These are phyloP conservation scores for Drosophila paulistorum DNA, from an alignment of 1,140 invertebrate species.

Conservation along the genomic window DNA sequence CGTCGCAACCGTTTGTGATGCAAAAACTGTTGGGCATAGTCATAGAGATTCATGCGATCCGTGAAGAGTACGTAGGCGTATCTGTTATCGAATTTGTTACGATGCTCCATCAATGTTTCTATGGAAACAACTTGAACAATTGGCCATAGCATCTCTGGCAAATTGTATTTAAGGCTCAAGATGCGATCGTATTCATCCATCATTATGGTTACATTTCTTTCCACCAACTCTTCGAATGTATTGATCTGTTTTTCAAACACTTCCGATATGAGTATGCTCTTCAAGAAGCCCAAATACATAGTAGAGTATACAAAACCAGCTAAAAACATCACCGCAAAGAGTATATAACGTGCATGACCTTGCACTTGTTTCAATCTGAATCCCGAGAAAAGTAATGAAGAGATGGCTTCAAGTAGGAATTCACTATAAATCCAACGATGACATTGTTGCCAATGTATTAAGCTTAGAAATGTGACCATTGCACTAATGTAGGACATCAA, in stretches of 20 bases:
- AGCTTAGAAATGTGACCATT: slow-evolving; percentile 53
- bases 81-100: slow-evolving; percentile 44
- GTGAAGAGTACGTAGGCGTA: slow-evolving; percentile 65
- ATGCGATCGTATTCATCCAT: slow-evolving; percentile 52
- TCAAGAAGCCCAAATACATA: slow-evolving; percentile 53
- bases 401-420: slow-evolving; percentile 59
- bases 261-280: slow-evolving; percentile 67
- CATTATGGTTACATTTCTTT: slow-evolving; percentile 48
- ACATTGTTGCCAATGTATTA: slow-evolving; percentile 45
- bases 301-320: slow-evolving; percentile 63
- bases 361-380: slow-evolving; percentile 38
- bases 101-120: slow-evolving; percentile 35
- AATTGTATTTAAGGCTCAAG: slow-evolving; percentile 33
- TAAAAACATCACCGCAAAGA: slow-evolving; percentile 54
- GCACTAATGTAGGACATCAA: slow-evolving; percentile 39
- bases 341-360: slow-evolving; percentile 48
- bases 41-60: slow-evolving; percentile 61
- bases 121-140: slow-evolving; percentile 39
- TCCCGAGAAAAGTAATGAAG: slow-evolving; percentile 47
- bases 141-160: slow-evolving; percentile 47
- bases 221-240: slow-evolving; percentile 49
- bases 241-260: slow-evolving; percentile 58
- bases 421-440: slow-evolving; percentile 54
- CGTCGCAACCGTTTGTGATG: slow-evolving; percentile 46
- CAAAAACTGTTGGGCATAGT: slow-evolving; percentile 60